Conservation (phyloP, 1,140 invertebrate genomes). For the Cherax quadricarinatus region DNA sequence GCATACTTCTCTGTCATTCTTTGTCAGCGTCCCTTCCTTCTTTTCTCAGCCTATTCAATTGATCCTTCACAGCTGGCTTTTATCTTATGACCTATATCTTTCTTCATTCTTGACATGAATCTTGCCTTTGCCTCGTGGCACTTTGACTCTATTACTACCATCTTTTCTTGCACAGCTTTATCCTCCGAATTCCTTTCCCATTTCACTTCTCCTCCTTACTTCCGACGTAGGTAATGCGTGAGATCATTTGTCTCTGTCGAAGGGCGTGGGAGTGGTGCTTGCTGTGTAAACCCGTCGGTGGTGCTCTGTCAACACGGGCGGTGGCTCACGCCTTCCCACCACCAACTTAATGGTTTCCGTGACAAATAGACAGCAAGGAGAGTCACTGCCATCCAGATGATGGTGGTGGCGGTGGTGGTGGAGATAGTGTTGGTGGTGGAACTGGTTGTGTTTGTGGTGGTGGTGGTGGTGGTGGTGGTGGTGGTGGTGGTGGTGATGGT, state of each 20-base stretch:
- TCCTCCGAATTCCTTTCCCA: background rate
- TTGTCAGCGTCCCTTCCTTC: no score
- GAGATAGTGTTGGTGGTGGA: background rate
- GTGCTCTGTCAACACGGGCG: conserved; percentile 25
- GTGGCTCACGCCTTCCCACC: conserved; percentile 24
- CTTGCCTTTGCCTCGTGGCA: background rate
- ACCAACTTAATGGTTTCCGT: conserved; percentile 45
- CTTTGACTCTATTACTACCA: background rate
- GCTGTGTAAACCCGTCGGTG: conserved; percentile 30
- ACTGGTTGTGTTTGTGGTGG: background rate
- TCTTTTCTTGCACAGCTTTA: background rate
- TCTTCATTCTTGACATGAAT: background rate
- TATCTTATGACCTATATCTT: background rate
- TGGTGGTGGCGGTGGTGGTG: background rate
- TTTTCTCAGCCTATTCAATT: no score
- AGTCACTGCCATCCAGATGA: background rate
- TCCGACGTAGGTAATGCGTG: conserved; percentile 23
- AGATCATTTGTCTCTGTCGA: conserved; percentile 31
- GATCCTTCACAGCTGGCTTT: no score
- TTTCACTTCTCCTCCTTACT: background rate
- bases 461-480: background rate
- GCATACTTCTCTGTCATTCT: no score
- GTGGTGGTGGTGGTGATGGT: background rate
- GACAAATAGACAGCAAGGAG: conserved; percentile 46
- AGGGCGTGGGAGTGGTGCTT: conserved; percentile 17